Base-by-base conservation (phyloP, 1,140 invertebrate species). In the Leucophenga varia region DNA sequence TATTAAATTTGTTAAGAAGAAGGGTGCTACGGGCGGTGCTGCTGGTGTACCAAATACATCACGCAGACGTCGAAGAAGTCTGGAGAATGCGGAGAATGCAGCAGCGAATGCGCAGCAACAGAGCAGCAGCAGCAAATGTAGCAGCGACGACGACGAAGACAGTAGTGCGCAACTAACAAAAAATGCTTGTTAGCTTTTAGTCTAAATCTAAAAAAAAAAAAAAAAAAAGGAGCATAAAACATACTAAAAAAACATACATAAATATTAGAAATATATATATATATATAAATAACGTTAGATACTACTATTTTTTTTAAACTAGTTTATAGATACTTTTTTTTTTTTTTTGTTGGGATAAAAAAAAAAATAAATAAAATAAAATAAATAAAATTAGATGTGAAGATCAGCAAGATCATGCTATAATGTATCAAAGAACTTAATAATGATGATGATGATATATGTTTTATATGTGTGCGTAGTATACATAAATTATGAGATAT, bases 1-100 rank as follows among this genome's bases (percentile, higher is more conserved):
- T 78, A 86, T 98, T 42, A 84, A 87, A 56, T 93, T 95, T 68
- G 81, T 88, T 9, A 93, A 92, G 76, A 90, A 90, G 71, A 82
- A 85, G 51, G 74, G 79, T 6, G 70, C 70, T 38, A 68, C 70
- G 2, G 69, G 69, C 9, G 69, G 40, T 8, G 40, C 50, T 14
- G 69, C 69, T 18, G 69, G 64, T 10, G 69, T 72, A 4, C 47
- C 61, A n/a, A 69, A 59, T 40, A 25, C 46, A 31, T 39, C 32
- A 0, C 53, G 67, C 1, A 42, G 68, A 6, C 53, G 69, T 18
- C n/a, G n/a, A n/a, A 64, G 69, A 7, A 64, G 67, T 19, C 47
- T 45, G 45, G 34, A 8, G 25, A 8, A n/a, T 7, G 25, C 7
- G 7, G 25, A 30, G 7, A 30, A 30, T 30, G 7, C 12, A 30